These are phyloP conservation scores for Xenops minutus DNA, from an alignment of 2,797 vertebrate genomes.

Conservation along the genomic window DNA sequence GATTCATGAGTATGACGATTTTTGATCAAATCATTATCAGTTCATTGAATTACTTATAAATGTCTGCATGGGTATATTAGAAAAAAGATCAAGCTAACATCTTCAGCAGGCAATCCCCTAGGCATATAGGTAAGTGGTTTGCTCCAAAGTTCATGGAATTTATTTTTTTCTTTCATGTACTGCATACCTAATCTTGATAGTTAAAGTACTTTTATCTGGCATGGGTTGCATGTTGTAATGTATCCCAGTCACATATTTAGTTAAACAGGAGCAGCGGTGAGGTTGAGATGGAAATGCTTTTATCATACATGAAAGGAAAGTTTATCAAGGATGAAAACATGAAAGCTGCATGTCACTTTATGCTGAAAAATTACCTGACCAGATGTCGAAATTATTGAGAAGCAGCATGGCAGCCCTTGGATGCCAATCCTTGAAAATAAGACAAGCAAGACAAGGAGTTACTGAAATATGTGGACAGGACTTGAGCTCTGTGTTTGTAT, in stretches of 20 bases:
- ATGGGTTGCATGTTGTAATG: neutral
- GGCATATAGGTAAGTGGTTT: neutral
- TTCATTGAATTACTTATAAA: neutral
- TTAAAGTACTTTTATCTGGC: neutral
- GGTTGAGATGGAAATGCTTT: neutral
- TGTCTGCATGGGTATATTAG: neutral
- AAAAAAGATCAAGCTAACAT: neutral
- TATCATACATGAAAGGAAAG: neutral
- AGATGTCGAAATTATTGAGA: conserved; percentile 25
- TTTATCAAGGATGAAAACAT: neutral
- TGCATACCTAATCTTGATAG: neutral
- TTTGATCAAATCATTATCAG: neutral
- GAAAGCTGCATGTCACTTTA: neutral
- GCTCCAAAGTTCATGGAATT: neutral
- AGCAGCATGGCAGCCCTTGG: conserved; percentile 2
- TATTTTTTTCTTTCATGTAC: neutral
- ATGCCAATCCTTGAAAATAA: neutral
- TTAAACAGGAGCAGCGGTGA: neutral
- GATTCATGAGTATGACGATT: neutral
- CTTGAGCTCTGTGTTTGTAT: neutral
- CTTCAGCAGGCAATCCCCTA: neutral
- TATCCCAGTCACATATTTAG: neutral
- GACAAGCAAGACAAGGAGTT: neutral
- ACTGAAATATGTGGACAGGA: neutral
- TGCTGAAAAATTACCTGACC: conserved; percentile 15